phyloP scores from a whole-genome alignment of 2,113 vertebrate species.

The Notothenia rossii region DNA sequence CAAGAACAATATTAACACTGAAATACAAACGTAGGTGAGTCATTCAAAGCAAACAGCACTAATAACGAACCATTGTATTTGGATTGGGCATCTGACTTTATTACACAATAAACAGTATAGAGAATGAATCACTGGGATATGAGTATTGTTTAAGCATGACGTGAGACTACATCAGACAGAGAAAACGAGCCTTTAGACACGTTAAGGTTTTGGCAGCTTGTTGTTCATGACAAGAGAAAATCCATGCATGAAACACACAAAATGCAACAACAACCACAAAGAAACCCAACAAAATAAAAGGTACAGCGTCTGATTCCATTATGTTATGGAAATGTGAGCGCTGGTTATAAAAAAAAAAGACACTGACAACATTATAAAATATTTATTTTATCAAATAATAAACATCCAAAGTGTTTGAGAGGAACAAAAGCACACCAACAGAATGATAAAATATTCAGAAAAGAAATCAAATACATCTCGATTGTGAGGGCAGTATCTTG shows the following conservation, averaged over 20 bases:
- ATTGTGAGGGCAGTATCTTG: constrained; percentile 27
- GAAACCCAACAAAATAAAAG: constrained; percentile 24
- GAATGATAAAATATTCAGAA: constrained; percentile 59
- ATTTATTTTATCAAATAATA: constrained; percentile 66
- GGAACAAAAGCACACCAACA: constrained; percentile 65
- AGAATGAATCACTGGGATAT: constrained; percentile 24
- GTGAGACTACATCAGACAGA: constrained; percentile 31
- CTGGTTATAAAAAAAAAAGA: constrained; percentile 43
- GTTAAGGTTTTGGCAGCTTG: constrained; percentile 17
- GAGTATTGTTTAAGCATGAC: constrained; percentile 21
- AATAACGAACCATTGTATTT: constrained; percentile 50
- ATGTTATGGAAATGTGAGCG: constrained; percentile 27
- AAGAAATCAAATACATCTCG: constrained; percentile 55
- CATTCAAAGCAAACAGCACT: constrained; percentile 43
- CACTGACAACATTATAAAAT: constrained; percentile 15
- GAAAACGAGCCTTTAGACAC: constrained; percentile 15
- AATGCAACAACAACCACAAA: constrained; percentile 2
- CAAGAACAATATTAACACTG: neutral
- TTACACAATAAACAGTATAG: constrained; percentile 28
- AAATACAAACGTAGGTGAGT: constrained; percentile 3
- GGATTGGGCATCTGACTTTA: constrained; percentile 39
- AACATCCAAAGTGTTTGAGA: constrained; percentile 71
- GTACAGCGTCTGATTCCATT: constrained; percentile 17
- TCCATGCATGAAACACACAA: constrained; percentile 14
- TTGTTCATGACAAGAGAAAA: constrained; percentile 15